These are phyloP conservation scores for Lutraria rhynchaena DNA, from an alignment of 1,140 invertebrate genomes.

Conservation along the genomic window DNA sequence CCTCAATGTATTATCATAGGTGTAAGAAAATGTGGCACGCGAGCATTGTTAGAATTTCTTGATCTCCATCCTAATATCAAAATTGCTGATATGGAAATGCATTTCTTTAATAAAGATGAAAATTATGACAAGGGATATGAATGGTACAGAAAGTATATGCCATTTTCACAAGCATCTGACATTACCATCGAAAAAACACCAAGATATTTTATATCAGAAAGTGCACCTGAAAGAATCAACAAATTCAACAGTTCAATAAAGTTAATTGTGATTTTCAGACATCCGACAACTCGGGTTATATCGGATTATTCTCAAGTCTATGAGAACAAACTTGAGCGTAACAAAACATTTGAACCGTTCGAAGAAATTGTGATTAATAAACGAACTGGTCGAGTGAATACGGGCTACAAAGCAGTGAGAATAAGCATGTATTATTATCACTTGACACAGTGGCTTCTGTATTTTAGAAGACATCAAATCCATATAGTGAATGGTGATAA, in stretches of 20 bases:
- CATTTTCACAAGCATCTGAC: slow-evolving; percentile 76
- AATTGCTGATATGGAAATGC: slow-evolving; percentile 75
- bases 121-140: slow-evolving; percentile 80
- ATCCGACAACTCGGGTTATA: slow-evolving; percentile 95
- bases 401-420: slow-evolving; percentile 74
- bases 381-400: slow-evolving; percentile 74
- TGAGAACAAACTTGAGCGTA: slow-evolving; percentile 75
- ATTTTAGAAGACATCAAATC: slow-evolving; percentile 77
- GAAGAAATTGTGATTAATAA: slow-evolving; percentile 76
- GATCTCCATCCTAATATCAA: slow-evolving; percentile 79
- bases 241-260: slow-evolving; percentile 94
- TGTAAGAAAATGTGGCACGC: slow-evolving; percentile 81
- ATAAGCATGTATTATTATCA: slow-evolving; percentile 81
- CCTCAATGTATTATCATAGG: slow-evolving; percentile 80
- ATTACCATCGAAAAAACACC: slow-evolving; percentile 84
- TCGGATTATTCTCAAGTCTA: slow-evolving; percentile 94
- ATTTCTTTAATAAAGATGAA: slow-evolving; percentile 81
- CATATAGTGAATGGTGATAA: slow-evolving; percentile 80
- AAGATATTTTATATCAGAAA: slow-evolving; percentile 84
- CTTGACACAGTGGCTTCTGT: slow-evolving; percentile 76
- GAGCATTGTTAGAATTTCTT: slow-evolving; percentile 81
- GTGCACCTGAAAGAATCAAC: slow-evolving; percentile 91
- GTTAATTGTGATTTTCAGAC: slow-evolving; percentile 92
- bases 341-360: slow-evolving; percentile 74
- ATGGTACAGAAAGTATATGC: slow-evolving; percentile 82